These are phyloP conservation scores for Cardiocondyla obscurior DNA, from an alignment of 1,140 invertebrate genomes.

Conservation along the genomic window DNA sequence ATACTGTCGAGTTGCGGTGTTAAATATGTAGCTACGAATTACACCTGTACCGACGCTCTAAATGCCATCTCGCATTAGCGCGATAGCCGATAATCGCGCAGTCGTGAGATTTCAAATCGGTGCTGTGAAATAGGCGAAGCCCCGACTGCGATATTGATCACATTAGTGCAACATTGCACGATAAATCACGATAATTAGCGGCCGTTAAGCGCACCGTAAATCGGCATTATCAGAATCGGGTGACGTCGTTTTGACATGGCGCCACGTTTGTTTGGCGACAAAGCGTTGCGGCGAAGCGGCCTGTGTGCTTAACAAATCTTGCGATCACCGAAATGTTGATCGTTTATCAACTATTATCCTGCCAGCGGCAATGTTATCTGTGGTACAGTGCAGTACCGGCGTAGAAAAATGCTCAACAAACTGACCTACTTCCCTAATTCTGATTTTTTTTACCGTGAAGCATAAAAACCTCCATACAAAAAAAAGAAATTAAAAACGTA, in stretches of 20 bases:
- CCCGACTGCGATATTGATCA: slow-evolving; percentile 69
- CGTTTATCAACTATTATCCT: slow-evolving; percentile 39
- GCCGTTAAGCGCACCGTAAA: slow-evolving; percentile 77
- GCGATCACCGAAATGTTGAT: slow-evolving; percentile 61
- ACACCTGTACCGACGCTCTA: neutral
- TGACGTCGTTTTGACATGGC: slow-evolving; percentile 63
- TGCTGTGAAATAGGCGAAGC: slow-evolving; percentile 48
- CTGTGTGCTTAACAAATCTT: slow-evolving; percentile 64
- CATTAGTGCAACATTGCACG: slow-evolving; percentile 73
- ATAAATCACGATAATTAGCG: slow-evolving; percentile 81
- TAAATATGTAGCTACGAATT: slow-evolving; percentile 10
- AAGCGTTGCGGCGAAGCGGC: slow-evolving; percentile 61
- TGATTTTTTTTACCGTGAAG: neutral
- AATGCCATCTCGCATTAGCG: slow-evolving; percentile 2
- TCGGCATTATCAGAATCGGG: slow-evolving; percentile 75
- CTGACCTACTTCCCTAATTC: neutral
- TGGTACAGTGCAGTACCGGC: neutral
- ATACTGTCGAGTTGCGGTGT: neutral
- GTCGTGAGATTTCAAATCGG: slow-evolving; percentile 12
- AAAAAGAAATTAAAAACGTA: neutral
- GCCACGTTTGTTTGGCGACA: slow-evolving; percentile 63
- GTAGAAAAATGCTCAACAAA: neutral
- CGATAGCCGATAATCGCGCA: slow-evolving; percentile 14
- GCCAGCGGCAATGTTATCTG: neutral
- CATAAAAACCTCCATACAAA: neutral